Conservation (phyloP, 2,113 vertebrate species). For the Potamarius usumacintae region DNA sequence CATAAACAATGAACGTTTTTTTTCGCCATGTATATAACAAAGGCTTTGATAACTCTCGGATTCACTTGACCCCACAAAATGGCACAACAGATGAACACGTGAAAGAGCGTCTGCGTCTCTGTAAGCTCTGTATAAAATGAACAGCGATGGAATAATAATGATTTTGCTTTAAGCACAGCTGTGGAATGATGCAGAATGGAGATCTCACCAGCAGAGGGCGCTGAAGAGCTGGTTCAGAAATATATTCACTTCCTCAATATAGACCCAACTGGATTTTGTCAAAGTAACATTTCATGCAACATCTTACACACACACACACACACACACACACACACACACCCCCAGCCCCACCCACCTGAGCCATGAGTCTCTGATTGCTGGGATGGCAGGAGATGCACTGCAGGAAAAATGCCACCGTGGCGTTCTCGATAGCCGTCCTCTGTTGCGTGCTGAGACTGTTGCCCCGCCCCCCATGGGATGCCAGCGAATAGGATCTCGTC, state of each 20-base stretch:
- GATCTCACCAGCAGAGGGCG: background rate
- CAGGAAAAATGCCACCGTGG: slow-evolving; percentile 95
- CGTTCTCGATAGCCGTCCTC: slow-evolving; percentile 94
- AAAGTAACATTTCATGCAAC: background rate
- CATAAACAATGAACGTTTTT: too few species aligned
- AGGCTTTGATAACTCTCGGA: too few species aligned
- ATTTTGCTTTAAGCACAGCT: background rate
- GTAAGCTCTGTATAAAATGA: background rate
- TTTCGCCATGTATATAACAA: too few species aligned
- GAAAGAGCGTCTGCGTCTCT: background rate
- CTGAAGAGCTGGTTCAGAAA: background rate
- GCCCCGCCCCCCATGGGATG: slow-evolving; percentile 71
- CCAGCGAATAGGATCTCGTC: slow-evolving; percentile 73
- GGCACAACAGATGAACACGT: too few species aligned
- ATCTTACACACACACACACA: background rate
- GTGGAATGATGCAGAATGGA: background rate
- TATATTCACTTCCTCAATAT: background rate
- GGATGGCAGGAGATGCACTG: slow-evolving; percentile 99
- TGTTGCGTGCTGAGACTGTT: slow-evolving; percentile 91
- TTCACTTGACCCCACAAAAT: too few species aligned
- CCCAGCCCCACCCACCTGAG: slow-evolving; percentile 82
- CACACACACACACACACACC: background rate
- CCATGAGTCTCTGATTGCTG: slow-evolving; percentile 97
- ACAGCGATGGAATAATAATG: background rate
- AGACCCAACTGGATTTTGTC: too few species aligned